Evolutionary conservation across 2,888 invertebrate genomes (phyloP), one percentile per base, ranked within the genome.

Genomic region (Xestoiulus laeticollis): DNA sequence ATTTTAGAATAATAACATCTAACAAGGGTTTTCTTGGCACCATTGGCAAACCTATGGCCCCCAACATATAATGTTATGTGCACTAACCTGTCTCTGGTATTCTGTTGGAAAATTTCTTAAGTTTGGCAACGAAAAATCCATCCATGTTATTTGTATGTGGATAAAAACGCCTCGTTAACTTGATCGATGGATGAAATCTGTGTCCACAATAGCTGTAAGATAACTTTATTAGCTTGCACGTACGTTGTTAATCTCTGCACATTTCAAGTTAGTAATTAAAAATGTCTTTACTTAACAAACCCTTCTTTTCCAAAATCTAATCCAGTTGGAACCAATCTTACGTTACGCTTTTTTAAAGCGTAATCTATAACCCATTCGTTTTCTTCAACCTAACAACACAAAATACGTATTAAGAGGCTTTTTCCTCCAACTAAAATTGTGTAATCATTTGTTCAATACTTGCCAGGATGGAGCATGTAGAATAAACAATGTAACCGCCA

Each of bases 101-200:
- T 30, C 48, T 86, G 93, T 98, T 97, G 0, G 97, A 97, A 92
- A 98, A 96, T 91, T 99, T 99, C 93, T 98, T 98, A 19, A 99
- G 92, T 93, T 99, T 99, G 0, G 99, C 99, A 1, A 99, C 98
- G 93, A 96, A 99, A 92, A 99, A 99, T 4, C 99, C 99, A 93
- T 99, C 99, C 96, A 99, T 97, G 92, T 99, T 99, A 92, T 99
- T 98, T 3, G 96, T 96, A 92, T 99, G 99, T 0, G 99, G 99
- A 93, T 99, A 99, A 93, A 97, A 98, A 87, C 99, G 94, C 91
- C 95, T 94, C 0, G 98, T 96, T 88, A 97, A 92, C 91, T 96
- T 97, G 92, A 99, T 92, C 16, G 96, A 96, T 0, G 97, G 97
- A 92, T 99, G 98, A 93, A 97, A 99, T 90, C 97, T 91, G 89